Conservation (phyloP, 2,797 vertebrate genomes). For the Diceros bicornis region DNA sequence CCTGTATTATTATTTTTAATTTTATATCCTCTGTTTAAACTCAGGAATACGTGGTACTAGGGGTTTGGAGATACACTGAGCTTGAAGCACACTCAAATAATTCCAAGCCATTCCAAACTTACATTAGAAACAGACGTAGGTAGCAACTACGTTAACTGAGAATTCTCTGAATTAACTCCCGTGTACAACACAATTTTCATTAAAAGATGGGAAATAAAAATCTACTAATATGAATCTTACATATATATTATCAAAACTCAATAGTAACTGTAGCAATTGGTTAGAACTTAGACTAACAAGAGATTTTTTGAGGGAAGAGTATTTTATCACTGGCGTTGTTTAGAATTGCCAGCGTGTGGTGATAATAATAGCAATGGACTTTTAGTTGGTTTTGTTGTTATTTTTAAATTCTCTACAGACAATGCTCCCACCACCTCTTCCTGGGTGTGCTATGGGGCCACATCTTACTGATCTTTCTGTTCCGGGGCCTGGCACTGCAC, state of each 20-base stretch:
- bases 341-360: background rate
- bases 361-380: background rate
- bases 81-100: background rate
- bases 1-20: background rate
- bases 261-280: background rate
- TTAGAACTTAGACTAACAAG: background rate
- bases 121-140: background rate
- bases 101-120: background rate
- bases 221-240: background rate
- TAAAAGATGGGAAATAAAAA: background rate
- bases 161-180: background rate
- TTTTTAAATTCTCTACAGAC: background rate
- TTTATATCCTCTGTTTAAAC: background rate
- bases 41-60: background rate
- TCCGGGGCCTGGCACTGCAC: background rate
- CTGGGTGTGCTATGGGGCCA: background rate
- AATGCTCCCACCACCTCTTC: background rate
- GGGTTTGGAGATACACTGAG: background rate
- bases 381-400: background rate
- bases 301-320: background rate
- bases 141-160: background rate
- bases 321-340: slow-evolving; percentile 1
- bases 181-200: background rate
- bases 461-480: background rate
- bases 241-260: background rate